phyloP scores from a whole-genome alignment of 2,113 vertebrate genomes.

The Phylloscopus trochiloides region DNA sequence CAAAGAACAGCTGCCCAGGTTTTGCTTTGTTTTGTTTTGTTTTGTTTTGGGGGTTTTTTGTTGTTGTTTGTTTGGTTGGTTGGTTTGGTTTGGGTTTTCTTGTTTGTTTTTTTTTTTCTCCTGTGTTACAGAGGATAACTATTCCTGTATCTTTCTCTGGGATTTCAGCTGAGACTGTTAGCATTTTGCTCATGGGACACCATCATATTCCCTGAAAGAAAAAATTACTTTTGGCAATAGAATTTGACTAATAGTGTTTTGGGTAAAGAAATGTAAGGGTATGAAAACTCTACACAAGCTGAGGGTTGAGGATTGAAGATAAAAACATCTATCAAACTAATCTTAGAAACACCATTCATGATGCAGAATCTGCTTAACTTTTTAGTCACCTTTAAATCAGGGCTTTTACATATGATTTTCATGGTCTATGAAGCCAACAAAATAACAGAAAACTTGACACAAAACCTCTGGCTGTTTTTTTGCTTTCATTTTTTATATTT shows the following conservation, averaged over 20 bases:
- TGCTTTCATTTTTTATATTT: not conserved
- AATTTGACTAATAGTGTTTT: not conserved
- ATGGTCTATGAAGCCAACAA: not conserved
- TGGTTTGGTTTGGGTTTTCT: too few species aligned
- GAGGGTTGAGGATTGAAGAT: not conserved
- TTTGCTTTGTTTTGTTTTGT: too few species aligned
- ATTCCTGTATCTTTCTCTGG: not conserved
- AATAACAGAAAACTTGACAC: not conserved
- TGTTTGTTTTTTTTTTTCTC: not conserved
- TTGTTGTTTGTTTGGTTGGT: too few species aligned
- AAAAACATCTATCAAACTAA: not conserved
- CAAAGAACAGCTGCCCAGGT: accelerated
- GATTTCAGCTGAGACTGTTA: not conserved
- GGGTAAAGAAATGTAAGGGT: not conserved
- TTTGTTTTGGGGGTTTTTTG: too few species aligned
- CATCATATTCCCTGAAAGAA: not conserved
- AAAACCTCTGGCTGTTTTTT: not conserved
- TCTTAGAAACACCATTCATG: not conserved
- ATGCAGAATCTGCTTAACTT: not conserved
- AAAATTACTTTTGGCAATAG: not conserved
- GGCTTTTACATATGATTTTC: not conserved
- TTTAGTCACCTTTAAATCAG: not conserved
- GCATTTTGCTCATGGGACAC: accelerated
- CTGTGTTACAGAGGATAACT: not conserved
- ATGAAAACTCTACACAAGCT: not conserved